Evolutionary conservation across 1,140 invertebrate species (phyloP).

Genomic region (Zophobas atratus): DNA sequence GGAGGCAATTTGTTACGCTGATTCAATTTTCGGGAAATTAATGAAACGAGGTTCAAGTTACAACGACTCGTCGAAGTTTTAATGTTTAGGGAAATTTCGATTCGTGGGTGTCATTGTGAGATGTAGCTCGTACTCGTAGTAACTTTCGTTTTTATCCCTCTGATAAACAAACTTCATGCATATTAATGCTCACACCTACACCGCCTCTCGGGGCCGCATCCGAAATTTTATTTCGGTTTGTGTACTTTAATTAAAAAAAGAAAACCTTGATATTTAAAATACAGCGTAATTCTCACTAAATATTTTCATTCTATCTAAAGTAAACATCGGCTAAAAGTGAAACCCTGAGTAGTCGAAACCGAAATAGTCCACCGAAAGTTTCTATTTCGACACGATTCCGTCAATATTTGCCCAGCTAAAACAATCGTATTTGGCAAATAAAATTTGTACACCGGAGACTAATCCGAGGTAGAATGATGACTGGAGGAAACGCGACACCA

Average conservation of each 20-base stretch:
- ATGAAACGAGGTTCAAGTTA: too few species aligned
- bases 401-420: neutral
- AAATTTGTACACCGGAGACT: neutral
- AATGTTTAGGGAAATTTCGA: too few species aligned
- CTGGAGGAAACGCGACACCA: too few species aligned
- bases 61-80: too few species aligned
- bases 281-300: slow-evolving; percentile 2
- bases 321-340: slow-evolving; percentile 1
- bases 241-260: slow-evolving; percentile 21
- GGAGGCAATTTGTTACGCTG: too few species aligned
- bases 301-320: neutral
- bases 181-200: neutral
- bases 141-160: neutral
- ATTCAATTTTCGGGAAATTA: too few species aligned
- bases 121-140: too few species aligned
- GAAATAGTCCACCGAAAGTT: neutral
- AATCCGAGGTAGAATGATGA: too few species aligned
- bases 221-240: slow-evolving; percentile 24
- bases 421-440: neutral
- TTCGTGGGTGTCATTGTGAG: too few species aligned
- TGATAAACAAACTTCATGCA: slow-evolving; percentile 14
- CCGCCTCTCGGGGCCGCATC: neutral
- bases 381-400: neutral
- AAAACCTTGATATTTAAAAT: slow-evolving; percentile 41
- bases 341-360: neutral